phyloP scores from a whole-genome alignment of 1,140 invertebrate genomes.

The Leptopilina clavipes region DNA sequence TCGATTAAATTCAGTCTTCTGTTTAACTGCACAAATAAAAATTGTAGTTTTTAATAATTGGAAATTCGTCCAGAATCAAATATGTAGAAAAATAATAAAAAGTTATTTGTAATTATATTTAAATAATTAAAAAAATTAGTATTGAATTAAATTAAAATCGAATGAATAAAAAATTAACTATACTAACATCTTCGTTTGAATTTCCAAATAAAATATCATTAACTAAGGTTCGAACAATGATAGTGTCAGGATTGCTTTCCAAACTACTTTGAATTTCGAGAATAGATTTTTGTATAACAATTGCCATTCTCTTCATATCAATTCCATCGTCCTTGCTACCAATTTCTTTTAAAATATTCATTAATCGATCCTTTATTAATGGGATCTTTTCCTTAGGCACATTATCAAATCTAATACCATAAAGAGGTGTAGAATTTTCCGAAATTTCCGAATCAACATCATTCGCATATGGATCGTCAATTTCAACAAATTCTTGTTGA shows the following conservation, averaged over 20 bases:
- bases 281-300: slow-evolving; percentile 83
- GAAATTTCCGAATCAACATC: slow-evolving; percentile 81
- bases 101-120: too few relatives aligned
- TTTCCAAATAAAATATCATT: slow-evolving; percentile 89
- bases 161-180: slow-evolving; percentile 65
- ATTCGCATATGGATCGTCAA: slow-evolving; percentile 87
- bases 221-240: slow-evolving; percentile 85
- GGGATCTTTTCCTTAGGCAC: slow-evolving; percentile 83
- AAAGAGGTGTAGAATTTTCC: slow-evolving; percentile 83
- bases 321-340: slow-evolving; percentile 76
- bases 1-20: slow-evolving; percentile 83
- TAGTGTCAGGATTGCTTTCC: slow-evolving; percentile 86
- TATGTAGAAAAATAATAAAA: too few relatives aligned
- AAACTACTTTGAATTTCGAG: slow-evolving; percentile 82
- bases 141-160: slow-evolving; percentile 31
- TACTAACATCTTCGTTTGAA: slow-evolving; percentile 83
- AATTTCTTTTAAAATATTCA: slow-evolving; percentile 76
- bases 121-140: slow-evolving; percentile 29
- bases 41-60: slow-evolving; percentile 42
- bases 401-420: slow-evolving; percentile 85
- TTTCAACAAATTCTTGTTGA: slow-evolving; percentile 89
- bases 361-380: slow-evolving; percentile 78
- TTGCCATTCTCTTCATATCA: slow-evolving; percentile 85
- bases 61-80: too few relatives aligned
- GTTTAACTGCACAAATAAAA: slow-evolving; percentile 78